Evolutionary conservation across 2,888 invertebrate genomes (phyloP).

Genomic region (Globia sparganii): DNA sequence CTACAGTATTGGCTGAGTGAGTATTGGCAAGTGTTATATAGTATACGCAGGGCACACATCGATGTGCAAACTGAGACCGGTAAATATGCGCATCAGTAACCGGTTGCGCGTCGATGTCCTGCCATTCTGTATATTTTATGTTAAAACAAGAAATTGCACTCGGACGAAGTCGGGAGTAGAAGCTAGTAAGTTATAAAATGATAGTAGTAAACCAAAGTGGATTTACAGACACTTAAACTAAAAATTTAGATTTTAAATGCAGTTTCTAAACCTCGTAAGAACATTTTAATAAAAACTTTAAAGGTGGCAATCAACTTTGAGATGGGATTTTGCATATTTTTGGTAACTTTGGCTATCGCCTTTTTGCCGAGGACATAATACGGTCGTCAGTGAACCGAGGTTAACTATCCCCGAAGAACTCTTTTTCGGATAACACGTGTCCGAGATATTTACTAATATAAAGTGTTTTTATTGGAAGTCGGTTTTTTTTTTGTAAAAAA

Average conservation of each 20-base stretch:
- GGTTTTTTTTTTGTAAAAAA: too few species aligned
- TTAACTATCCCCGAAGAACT: constrained; percentile 2
- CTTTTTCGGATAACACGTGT: constrained; percentile 8
- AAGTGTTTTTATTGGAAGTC: too few species aligned
- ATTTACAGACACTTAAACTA: neutral
- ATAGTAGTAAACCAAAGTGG: neutral
- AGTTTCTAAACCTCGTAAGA: too few species aligned
- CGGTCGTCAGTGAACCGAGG: neutral
- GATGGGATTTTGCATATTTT: neutral
- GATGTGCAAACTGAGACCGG: neutral
- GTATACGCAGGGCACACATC: neutral
- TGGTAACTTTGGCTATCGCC: neutral
- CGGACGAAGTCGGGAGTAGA: too few species aligned
- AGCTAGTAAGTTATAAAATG: neutral
- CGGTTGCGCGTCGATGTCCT: neutral
- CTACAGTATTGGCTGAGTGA: too few species aligned
- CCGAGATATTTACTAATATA: neutral
- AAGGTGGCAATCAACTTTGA: neutral
- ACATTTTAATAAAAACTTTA: neutral
- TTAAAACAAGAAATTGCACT: neutral
- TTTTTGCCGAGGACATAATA: neutral
- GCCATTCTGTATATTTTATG: neutral
- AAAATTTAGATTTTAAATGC: neutral
- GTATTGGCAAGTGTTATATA: neutral
- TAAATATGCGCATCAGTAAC: neutral